Evolutionary conservation across 2,888 invertebrate species (phyloP), one percentile per base, ranked within the genome.

Genomic region (Taenaris catops): DNA sequence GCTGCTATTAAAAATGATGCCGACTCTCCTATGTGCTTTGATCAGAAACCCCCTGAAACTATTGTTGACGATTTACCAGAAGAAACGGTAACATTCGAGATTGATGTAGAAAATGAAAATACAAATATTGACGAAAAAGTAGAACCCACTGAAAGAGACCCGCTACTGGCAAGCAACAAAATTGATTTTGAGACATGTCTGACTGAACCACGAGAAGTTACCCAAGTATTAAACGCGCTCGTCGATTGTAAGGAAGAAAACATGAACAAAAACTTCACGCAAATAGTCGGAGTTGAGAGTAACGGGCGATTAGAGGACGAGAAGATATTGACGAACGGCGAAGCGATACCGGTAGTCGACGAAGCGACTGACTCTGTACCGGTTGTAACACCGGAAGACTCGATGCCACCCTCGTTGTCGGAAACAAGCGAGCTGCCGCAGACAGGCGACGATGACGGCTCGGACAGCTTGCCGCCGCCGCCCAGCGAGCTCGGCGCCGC

Each of bases 391-490:
- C 21, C 29, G 18, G 29, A 29, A 8, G 21, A 31, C 1, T 31
- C 31, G 6, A 23, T 16, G 31, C 31, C 31, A 11, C 31, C 31
- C 9, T 31, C 31, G 16, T 14, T 23, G 9, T 38, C 23, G 8
- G 36, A 34, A 16, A 20, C 11, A 11, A 27, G 23, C 16, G 14
- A 25, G 20, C 12, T 7, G n/a, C n/a, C 11, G 8, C 16, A 26
- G 16, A 25, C 11, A 12, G 28, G 23, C 25, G 41, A 24, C 26
- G 29, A 36, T 38, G 54, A 53, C 31, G 44, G 48, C 37, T 49
- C 60, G 7, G 58, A 53, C 37, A 53, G 60, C 32, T 54, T 54
- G 50, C 55, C 61, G 43, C 46, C 51, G 53, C 62, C 59, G 46
- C 56, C 59, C 41, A 46, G 50, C 48, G 58, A 55, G 34, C 53